Base-by-base conservation (phyloP, 2,797 vertebrate species). In the Neostethus bicornis region DNA sequence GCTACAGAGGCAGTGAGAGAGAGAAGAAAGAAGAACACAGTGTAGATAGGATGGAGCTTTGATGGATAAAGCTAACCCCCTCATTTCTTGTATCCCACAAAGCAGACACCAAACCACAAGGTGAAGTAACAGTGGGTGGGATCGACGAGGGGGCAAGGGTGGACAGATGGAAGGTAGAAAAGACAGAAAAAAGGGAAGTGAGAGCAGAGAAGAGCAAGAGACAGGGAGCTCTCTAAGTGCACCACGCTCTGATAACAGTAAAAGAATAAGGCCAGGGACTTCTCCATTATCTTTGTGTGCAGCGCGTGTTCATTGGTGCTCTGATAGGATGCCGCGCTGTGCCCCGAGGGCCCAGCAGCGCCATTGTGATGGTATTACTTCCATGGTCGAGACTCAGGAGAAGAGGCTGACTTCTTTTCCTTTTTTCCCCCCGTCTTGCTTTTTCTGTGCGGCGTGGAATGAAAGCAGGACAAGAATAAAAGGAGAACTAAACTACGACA, bases 311-410 rank as follows among this genome's bases (percentile, higher is more conserved):
- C 84, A 79, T 73, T 73, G 83, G 79, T 71, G 71, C 72, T 85
- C 69, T 7, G 61, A 72, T 66, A 79, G 85, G 77, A 82, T 68
- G 70, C 75, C 67, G 70, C 67, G 51, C 71, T 68, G 72, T 62
- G 70, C 80, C 87, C 88, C 51, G 51, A 55, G 62, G 87, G 78
- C 69, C 74, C 75, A 58, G 80, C 75, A 75, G 80, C 70, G 26
- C 71, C 81, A 86, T 86, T 89, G 89, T 90, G 78, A 85, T 76
- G 77, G 83, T 79, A 89, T 90, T 90, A 90, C 87, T 87, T 89
- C 83, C 84, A 84, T 83, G 81, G 83, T 76, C 68, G 63, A 83
- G 77, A 75, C 79, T 82, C 72, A 4, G 70, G 75, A 88, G 77
- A 85, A 86, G 67, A 63, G 62, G 46, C 12, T 35, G 60, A 12